These are phyloP conservation scores for Laodelphax striatellus DNA, from an alignment of 1,140 invertebrate species.

Conservation along the genomic window DNA sequence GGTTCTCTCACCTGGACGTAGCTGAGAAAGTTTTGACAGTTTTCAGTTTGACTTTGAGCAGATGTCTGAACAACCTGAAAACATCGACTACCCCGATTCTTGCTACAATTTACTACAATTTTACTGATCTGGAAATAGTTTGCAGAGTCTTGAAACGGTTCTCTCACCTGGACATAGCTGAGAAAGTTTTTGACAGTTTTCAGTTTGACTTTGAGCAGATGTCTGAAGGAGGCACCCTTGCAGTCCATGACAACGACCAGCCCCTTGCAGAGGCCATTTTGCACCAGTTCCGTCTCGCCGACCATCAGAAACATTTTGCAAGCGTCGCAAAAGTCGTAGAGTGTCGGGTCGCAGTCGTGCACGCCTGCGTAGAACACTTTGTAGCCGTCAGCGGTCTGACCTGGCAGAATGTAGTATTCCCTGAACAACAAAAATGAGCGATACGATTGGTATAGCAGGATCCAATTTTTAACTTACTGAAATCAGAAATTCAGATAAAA, in stretches of 20 bases:
- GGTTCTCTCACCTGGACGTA: too few species aligned
- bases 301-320: not conserved
- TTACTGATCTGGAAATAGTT: too few species aligned
- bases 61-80: too few species aligned
- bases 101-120: too few species aligned
- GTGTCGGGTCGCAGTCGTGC: slow-evolving; percentile 3
- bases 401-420: slow-evolving; percentile 4
- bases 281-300: not conserved
- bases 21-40: not conserved
- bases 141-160: too few species aligned
- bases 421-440: too few species aligned
- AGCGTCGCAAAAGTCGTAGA: slow-evolving; percentile 6
- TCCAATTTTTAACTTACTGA: too few species aligned
- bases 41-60: too few species aligned
- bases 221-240: not conserved
- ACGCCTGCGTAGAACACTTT: slow-evolving; percentile 10
- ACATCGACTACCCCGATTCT: too few species aligned
- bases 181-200: not conserved
- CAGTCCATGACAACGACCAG: not conserved
- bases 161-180: too few species aligned
- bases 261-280: not conserved
- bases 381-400: slow-evolving; percentile 7
- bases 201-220: not conserved
- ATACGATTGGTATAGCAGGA: too few species aligned
- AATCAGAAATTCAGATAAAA: too few species aligned